phyloP scores from a whole-genome alignment of 2,113 vertebrate genomes.

The Trematomus loennbergii region DNA sequence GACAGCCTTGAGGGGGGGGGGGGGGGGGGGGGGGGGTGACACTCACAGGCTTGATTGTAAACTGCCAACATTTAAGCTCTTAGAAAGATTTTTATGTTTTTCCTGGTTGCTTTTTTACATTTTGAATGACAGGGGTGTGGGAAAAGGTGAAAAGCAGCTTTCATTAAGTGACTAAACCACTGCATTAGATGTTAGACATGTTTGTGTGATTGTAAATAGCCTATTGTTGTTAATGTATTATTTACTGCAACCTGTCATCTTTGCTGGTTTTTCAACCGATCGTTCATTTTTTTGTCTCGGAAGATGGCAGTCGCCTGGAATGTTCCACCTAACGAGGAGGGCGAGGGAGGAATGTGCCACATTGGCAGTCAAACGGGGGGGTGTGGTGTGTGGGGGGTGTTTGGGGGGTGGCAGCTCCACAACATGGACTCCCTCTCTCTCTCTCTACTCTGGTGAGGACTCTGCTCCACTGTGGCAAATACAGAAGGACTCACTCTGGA shows the following conservation, averaged over 20 bases:
- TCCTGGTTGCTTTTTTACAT: conserved; percentile 51
- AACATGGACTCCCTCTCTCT: conserved; percentile 77
- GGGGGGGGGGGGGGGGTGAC: conserved; percentile 1
- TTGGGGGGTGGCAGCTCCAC: conserved; percentile 35
- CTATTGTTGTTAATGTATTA: conserved; percentile 62
- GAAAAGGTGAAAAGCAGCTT: conserved; percentile 44
- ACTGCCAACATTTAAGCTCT: conserved; percentile 55
- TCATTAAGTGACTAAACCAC: conserved; percentile 53
- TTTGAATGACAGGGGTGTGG: conserved; percentile 14
- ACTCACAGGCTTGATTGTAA: conserved; percentile 76
- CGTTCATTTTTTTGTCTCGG: conserved; percentile 62
- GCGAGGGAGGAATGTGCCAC: conserved; percentile 74
- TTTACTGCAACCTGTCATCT: conserved; percentile 64
- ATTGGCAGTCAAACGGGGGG: conserved; percentile 55
- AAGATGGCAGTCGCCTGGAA: conserved; percentile 79
- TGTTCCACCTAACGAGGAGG: conserved; percentile 75
- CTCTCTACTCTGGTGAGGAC: conserved; percentile 68
- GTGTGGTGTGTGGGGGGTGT: not conserved
- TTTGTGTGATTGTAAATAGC: conserved; percentile 75
- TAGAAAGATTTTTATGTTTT: conserved; percentile 47
- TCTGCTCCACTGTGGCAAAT: conserved; percentile 58
- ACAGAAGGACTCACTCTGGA: conserved; percentile 75
- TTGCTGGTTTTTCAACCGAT: conserved; percentile 61
- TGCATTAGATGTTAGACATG: conserved; percentile 57
- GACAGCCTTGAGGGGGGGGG: conserved; percentile 41